Conservation (phyloP, 1,140 invertebrate species). For the Triops cancriformis region DNA sequence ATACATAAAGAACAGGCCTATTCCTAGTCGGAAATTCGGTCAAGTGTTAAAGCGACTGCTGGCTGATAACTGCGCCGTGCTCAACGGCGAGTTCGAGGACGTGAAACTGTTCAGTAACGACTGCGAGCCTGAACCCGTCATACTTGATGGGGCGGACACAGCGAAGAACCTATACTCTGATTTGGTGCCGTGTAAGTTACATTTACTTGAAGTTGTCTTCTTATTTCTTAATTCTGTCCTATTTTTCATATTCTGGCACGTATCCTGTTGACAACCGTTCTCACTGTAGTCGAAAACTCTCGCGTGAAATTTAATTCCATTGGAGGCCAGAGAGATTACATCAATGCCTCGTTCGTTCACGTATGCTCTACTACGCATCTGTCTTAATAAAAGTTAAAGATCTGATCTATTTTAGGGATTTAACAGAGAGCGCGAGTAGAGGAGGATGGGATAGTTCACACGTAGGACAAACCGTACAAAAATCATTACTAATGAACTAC, state of each 20-base stretch:
- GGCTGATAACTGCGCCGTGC: neutral
- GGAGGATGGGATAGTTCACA: too few species aligned
- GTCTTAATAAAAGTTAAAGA: too few species aligned
- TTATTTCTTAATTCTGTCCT: too few species aligned
- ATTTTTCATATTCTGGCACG: constrained; percentile 74
- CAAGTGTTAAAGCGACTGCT: neutral
- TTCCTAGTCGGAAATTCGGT: neutral
- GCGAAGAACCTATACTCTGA: constrained; percentile 70
- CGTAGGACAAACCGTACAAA: too few species aligned
- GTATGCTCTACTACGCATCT: too few species aligned
- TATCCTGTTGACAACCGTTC: constrained; percentile 54
- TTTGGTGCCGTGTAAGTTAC: constrained; percentile 70
- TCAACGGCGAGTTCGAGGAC: neutral
- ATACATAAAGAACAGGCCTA: neutral
- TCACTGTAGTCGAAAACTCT: too few species aligned
- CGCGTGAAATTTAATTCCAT: too few species aligned
- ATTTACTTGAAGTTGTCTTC: too few species aligned
- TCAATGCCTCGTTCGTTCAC: constrained; percentile 73
- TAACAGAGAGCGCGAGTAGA: too few species aligned
- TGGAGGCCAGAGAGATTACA: constrained; percentile 58
- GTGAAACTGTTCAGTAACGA: neutral
- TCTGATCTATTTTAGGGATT: too few species aligned
- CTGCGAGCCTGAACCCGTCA: constrained; percentile 35
- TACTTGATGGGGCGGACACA: constrained; percentile 52
- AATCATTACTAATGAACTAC: too few species aligned